Percentiles rank a stretch among this genome's conserved stretches.
Evolutionary conservation across 2,888 invertebrate species (phyloP).

Genomic region (Acleris cristana): DNA sequence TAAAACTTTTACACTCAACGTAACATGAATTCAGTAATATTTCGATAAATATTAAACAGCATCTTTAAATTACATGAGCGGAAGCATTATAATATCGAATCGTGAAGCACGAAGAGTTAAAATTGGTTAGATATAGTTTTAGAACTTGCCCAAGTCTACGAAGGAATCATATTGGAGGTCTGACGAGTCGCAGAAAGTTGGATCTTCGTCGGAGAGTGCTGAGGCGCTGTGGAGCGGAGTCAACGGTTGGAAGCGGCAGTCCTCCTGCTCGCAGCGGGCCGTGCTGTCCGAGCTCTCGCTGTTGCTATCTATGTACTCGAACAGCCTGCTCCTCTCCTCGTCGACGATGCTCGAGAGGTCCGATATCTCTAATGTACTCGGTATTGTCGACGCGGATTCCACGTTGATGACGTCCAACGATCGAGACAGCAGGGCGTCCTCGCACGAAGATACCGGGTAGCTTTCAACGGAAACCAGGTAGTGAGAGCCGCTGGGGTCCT

Average conservation of each 20-base stretch:
- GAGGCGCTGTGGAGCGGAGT: conserved; percentile 42
- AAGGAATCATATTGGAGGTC: conserved; percentile 80
- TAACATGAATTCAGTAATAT: conserved; percentile 18
- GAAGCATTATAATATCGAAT: conserved; percentile 32
- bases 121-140: conserved; percentile 43
- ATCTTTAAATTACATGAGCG: conserved; percentile 19
- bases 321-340: conserved; percentile 49
- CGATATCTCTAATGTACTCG: conserved; percentile 47
- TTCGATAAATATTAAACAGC: conserved; percentile 30
- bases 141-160: conserved; percentile 82
- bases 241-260: conserved; percentile 44
- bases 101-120: conserved; percentile 39
- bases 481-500: conserved; percentile 71
- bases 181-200: conserved; percentile 62
- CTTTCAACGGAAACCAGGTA: conserved; percentile 48
- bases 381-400: conserved; percentile 52
- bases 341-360: conserved; percentile 46
- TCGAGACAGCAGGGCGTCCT: conserved; percentile 73
- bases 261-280: conserved; percentile 44
- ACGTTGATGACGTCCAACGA: conserved; percentile 66
- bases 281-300: conserved; percentile 72
- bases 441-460: conserved; percentile 55
- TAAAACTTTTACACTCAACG: conserved; percentile 30
- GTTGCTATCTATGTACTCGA: conserved; percentile 71
- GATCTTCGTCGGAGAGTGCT: conserved; percentile 54